Evolutionary conservation across 64 coral and sea anemone species (phyloP).

Genomic region (Montipora capricornis): DNA sequence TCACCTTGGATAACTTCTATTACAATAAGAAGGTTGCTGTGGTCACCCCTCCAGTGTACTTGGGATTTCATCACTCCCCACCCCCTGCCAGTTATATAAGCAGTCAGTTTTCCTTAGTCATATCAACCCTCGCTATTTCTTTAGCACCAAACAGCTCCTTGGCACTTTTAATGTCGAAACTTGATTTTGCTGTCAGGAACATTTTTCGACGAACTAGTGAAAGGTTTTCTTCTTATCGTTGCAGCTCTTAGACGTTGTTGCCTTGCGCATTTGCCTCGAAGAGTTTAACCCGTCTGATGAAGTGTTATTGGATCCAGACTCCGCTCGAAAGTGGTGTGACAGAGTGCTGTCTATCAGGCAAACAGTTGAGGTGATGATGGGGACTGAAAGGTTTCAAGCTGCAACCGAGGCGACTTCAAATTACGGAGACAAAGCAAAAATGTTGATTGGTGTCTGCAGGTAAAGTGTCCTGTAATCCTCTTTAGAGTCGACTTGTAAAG

Average conservation of each 20-base stretch:
- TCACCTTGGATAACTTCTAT: no score
- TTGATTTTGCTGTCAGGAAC: neutral
- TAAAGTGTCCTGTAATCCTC: neutral
- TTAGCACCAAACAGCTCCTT: neutral
- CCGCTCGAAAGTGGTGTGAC: slow-evolving; percentile 60
- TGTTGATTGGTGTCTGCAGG: slow-evolving; percentile 43
- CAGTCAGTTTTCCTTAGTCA: neutral
- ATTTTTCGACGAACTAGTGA: neutral
- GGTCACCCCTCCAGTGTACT: no score
- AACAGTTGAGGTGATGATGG: slow-evolving; percentile 70
- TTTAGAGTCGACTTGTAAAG: no score
- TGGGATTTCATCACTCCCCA: no score
- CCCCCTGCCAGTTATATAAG: neutral
- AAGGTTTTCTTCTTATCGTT: neutral
- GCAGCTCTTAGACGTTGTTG: slow-evolving; percentile 63
- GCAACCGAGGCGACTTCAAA: neutral
- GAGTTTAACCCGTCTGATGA: slow-evolving; percentile 5
- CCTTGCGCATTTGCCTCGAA: slow-evolving; percentile 51
- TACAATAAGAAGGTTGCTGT: no score
- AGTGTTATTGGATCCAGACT: slow-evolving; percentile 17
- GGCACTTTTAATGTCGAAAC: no score
- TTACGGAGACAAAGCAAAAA: slow-evolving; percentile 38
- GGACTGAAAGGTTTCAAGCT: slow-evolving; percentile 17
- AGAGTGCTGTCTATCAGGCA: slow-evolving; percentile 55
- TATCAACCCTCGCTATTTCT: neutral